Base-by-base conservation (phyloP, 2,888 invertebrate genomes). In the Quadroppia sp. region DNA sequence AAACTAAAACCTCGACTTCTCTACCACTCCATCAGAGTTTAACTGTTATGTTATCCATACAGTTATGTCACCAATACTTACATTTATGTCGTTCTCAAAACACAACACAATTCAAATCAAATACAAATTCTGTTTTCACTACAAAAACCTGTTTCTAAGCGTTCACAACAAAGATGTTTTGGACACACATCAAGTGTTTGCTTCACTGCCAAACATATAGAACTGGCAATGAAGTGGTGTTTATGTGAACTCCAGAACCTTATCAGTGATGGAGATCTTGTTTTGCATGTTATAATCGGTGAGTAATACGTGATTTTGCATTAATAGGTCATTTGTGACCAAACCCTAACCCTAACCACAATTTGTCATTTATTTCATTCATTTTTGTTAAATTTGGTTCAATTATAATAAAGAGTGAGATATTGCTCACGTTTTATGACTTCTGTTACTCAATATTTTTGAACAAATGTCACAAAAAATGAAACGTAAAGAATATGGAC, bases 1-100 rank as follows among this genome's bases (percentile, higher is more conserved):
- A 61, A 61, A 61, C 61, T 61, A 61, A 61, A 61, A 61, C 61
- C 61, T 61, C 61, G 32, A 61, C 61, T 61, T 61, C 61, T 32
- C 61, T 36, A 61, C 61, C 25, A 61, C 61, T 32, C 2, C 53
- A n/a, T 50, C 59, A 61, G 30, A 32, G 61, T 61, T 61, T 32
- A 61, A 32, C 61, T 61, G 61, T 36, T 53, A 23, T 25, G 53
- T 20, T 61, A 61, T 61, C 61, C 17, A 61, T 32, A 61, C 61
- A 36, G 30, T 36, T 61, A 61, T 61, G 30, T 61, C 61, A 61
- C 32, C 36, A n/a, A 2, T 13, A 3, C n/a, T 15, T 61, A 30
- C 11, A 28, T 61, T 4, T n/a, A 32, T 61, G 32, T 36, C 61
- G n/a, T 61, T 53, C 15, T 32, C 7, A 9, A 61, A 32, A 23